Conservation (phyloP, 1,140 invertebrate species). For the Teleopsis dalmanni region DNA sequence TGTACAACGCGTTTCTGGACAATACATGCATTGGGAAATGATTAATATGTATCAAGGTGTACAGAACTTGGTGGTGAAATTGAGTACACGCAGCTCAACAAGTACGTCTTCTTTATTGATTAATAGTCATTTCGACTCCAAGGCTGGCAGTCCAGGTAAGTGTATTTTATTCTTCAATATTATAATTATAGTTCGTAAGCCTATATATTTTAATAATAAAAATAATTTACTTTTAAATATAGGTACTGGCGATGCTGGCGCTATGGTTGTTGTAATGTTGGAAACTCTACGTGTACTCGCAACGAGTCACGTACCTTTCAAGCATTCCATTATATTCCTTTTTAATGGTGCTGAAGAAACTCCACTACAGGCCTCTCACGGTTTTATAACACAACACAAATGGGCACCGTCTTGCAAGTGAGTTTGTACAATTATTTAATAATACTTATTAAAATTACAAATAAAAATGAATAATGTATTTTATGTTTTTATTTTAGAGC, state of each 20-base stretch:
- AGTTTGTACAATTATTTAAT: neutral
- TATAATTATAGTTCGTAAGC: constrained; percentile 25
- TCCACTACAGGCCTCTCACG: constrained; percentile 58
- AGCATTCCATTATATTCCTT: constrained; percentile 59
- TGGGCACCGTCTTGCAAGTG: constrained; percentile 55
- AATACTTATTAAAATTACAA: neutral
- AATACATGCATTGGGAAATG: constrained; percentile 66
- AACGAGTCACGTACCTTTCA: constrained; percentile 15
- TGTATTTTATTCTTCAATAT: constrained; percentile 51
- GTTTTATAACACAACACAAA: constrained; percentile 67
- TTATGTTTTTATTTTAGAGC: constrained; percentile 54
- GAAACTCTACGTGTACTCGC: constrained; percentile 57
- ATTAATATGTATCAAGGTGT: constrained; percentile 61
- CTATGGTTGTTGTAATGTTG: constrained; percentile 85
- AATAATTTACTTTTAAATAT: no score
- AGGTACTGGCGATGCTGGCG: constrained; percentile 68
- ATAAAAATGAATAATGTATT: no score
- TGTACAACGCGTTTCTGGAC: constrained; percentile 55
- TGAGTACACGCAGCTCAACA: constrained; percentile 48
- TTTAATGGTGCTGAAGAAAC: constrained; percentile 79
- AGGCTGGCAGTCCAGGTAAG: constrained; percentile 62
- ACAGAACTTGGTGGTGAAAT: constrained; percentile 70
- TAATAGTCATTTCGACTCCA: constrained; percentile 92
- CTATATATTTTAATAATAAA: no score
- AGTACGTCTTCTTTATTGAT: constrained; percentile 59